A percentile compares a stretch with the other conserved stretches of the same genome.
Conservation (phyloP, 53 echinoderm and acorn worm genomes). For the Temnopleurus reevesii region DNA sequence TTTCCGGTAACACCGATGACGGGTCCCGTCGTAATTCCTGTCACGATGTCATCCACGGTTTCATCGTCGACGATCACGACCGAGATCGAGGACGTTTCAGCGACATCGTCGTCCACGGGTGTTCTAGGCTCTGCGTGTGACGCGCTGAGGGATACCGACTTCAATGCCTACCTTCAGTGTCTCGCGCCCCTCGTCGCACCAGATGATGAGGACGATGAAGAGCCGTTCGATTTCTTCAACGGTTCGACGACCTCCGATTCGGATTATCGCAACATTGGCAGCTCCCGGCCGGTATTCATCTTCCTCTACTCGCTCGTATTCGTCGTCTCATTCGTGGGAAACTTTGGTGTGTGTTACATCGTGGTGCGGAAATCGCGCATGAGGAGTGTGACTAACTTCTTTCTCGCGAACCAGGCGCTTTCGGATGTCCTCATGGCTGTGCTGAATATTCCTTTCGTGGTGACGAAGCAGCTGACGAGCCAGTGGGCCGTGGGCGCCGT, state of each 20-base stretch:
- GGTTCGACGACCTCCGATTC: neutral
- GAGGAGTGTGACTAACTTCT: constrained; percentile 94
- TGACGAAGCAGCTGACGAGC: constrained; percentile 67
- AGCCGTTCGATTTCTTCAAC: neutral
- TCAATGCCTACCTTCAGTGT: constrained; percentile 26
- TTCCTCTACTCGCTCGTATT: constrained; percentile 72
- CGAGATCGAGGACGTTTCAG: neutral
- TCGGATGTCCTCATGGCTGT: constrained; percentile 89
- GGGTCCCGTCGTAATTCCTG: neutral
- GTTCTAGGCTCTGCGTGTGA: constrained; percentile 11
- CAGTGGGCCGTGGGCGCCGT: constrained; percentile 81
- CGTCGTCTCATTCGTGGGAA: constrained; percentile 79
- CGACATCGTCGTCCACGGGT: neutral
- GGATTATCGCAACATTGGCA: neutral
- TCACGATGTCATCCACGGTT: neutral
- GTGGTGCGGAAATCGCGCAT: constrained; percentile 82
- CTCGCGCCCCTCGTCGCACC: neutral
- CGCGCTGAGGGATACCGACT: neutral
- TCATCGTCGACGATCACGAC: neutral
- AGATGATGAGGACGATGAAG: neutral
- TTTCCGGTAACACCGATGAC: neutral
- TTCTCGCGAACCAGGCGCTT: constrained; percentile 89
- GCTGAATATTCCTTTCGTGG: constrained; percentile 87
- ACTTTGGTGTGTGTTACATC: constrained; percentile 85
- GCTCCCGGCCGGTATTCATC: constrained; percentile 68